Percentiles rank a stretch among this genome's conserved stretches.
Evolutionary conservation across 1,140 invertebrate genomes (phyloP).

Genomic region (Hyposmocoma kahamanoa): DNA sequence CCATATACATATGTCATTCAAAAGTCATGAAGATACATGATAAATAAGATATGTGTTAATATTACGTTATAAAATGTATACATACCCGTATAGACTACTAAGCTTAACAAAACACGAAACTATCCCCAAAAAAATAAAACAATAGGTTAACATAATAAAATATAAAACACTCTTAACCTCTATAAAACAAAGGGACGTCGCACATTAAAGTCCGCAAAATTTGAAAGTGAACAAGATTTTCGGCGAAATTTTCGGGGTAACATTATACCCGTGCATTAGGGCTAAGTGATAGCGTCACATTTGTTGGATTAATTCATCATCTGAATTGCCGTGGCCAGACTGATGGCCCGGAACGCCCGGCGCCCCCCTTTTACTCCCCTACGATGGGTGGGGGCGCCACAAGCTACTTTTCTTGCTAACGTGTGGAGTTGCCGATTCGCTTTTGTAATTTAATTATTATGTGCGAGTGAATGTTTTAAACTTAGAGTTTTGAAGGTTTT

Average conservation of each 20-base stretch:
- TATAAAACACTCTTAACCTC: background rate
- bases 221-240: slow-evolving; percentile 24
- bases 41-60: too few relatives aligned
- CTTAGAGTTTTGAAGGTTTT: too few relatives aligned
- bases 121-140: too few relatives aligned
- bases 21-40: too few relatives aligned
- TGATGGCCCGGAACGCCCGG: slow-evolving; percentile 62
- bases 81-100: too few relatives aligned
- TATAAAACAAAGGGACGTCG: background rate
- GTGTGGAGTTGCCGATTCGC: slow-evolving; percentile 35
- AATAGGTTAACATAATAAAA: too few relatives aligned
- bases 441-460: slow-evolving; percentile 31
- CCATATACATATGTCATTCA: too few relatives aligned
- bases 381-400: slow-evolving; percentile 12
- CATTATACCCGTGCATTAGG: slow-evolving; percentile 71
- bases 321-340: slow-evolving; percentile 71
- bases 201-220: slow-evolving; percentile 30
- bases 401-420: slow-evolving; percentile 24
- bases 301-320: slow-evolving; percentile 73
- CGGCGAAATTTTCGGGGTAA: slow-evolving; percentile 57
- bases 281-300: slow-evolving; percentile 72
- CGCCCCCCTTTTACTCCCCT: slow-evolving; percentile 8
- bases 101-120: too few relatives aligned
- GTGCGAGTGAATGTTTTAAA: too few relatives aligned
- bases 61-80: too few relatives aligned